Conservation (phyloP, 2,888 invertebrate species). For the Coleophora flavipennella region DNA sequence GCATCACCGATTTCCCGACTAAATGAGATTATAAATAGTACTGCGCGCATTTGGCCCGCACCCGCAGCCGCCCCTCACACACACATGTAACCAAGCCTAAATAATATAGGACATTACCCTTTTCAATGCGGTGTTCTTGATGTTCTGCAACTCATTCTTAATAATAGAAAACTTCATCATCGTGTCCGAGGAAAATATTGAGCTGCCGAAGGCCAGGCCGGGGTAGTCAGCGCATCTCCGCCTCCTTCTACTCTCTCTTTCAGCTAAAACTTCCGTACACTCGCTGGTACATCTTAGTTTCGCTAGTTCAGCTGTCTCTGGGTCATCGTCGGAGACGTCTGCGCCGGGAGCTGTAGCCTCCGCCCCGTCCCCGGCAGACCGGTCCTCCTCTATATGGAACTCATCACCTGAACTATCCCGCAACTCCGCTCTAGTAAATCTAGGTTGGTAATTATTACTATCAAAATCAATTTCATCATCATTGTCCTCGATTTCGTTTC, state of each 20-base stretch:
- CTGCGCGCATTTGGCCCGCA: conserved; percentile 63
- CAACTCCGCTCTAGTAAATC: conserved; percentile 32
- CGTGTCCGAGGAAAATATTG: conserved; percentile 95
- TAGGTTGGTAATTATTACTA: conserved; percentile 13
- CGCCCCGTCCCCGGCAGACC: conserved; percentile 60
- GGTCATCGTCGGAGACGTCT: conserved; percentile 76
- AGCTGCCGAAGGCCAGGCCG: conserved; percentile 91
- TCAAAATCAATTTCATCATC: conserved; percentile 55
- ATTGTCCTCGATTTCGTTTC: conserved; percentile 48
- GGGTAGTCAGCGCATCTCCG: conserved; percentile 93
- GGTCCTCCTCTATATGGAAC: conserved; percentile 56
- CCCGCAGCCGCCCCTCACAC: conserved; percentile 45
- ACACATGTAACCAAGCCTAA: conserved; percentile 40
- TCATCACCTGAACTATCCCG: conserved; percentile 58
- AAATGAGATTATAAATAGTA: conserved; percentile 63
- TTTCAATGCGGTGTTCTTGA: conserved; percentile 95
- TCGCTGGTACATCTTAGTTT: conserved; percentile 91
- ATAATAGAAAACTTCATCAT: conserved; percentile 99
- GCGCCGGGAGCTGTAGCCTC: conserved; percentile 50
- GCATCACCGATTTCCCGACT: conserved; percentile 42
- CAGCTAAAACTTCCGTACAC: conserved; percentile 89
- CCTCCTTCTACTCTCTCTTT: conserved; percentile 82
- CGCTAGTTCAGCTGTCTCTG: conserved; percentile 85
- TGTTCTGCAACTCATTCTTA: conserved; percentile 97
- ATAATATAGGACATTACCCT: conserved; percentile 83